Conservation (phyloP, 1,140 invertebrate species). For the Andrena cerasifolii region DNA sequence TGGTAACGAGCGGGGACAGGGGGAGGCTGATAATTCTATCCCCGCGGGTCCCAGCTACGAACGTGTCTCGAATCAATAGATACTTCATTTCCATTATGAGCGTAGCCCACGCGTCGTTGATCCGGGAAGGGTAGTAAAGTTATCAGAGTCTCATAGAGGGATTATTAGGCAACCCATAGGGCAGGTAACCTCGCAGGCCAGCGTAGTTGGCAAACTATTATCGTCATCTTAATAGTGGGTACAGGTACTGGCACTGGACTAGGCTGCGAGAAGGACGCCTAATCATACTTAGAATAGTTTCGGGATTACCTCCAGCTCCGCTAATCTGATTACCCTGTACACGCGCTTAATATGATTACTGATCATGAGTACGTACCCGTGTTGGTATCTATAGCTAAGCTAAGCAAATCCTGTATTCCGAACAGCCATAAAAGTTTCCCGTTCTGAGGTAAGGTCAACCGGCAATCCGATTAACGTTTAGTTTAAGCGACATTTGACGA, state of each 20-base stretch:
- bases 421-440: slow-evolving; percentile 80
- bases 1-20: neutral
- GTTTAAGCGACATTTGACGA: slow-evolving; percentile 59
- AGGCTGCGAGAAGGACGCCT: slow-evolving; percentile 79
- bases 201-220: slow-evolving; percentile 83
- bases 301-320: slow-evolving; percentile 81
- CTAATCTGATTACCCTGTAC: slow-evolving; percentile 82
- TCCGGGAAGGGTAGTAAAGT: slow-evolving; percentile 77
- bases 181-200: slow-evolving; percentile 78
- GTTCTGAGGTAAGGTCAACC: slow-evolving; percentile 69
- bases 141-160: slow-evolving; percentile 80
- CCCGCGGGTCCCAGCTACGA: slow-evolving; percentile 27
- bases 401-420: slow-evolving; percentile 78
- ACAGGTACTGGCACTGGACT: slow-evolving; percentile 77
- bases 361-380: slow-evolving; percentile 81
- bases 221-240: slow-evolving; percentile 80
- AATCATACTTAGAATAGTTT: slow-evolving; percentile 84
- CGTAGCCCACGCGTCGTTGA: slow-evolving; percentile 68
- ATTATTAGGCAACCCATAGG: slow-evolving; percentile 82
- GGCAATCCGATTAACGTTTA: slow-evolving; percentile 69
- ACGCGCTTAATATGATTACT: slow-evolving; percentile 83
- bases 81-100: slow-evolving; percentile 69
- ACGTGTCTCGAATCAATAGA: slow-evolving; percentile 64
- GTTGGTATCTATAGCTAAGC: slow-evolving; percentile 77
- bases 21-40: slow-evolving; percentile 37